These are phyloP conservation scores for Drosophila orosa DNA, from an alignment of 1,140 invertebrate species.

Conservation along the genomic window DNA sequence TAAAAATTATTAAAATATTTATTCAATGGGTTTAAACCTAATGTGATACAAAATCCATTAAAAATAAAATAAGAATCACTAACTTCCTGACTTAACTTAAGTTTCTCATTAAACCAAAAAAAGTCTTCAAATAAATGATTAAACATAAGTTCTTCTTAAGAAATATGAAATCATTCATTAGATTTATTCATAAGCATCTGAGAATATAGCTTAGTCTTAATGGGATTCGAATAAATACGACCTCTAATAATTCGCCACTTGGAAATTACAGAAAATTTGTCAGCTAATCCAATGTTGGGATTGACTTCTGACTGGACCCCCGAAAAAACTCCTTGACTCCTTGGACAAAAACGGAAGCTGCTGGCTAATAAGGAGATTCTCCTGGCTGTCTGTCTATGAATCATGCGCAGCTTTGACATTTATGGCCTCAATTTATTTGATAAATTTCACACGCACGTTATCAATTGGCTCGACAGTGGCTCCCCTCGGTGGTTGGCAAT, in stretches of 20 bases:
- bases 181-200: conserved; percentile 7
- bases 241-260: conserved; percentile 3
- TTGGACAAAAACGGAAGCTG: conserved; percentile 54
- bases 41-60: too few species aligned
- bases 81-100: too few species aligned
- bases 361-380: conserved; percentile 57
- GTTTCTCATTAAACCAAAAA: not conserved
- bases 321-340: conserved; percentile 26
- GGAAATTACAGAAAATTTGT: conserved; percentile 62
- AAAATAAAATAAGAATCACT: not conserved
- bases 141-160: not conserved
- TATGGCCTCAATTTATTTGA: conserved; percentile 82
- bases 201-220: conserved; percentile 32
- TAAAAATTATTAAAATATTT: not conserved
- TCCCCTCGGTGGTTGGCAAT: conserved; percentile 64
- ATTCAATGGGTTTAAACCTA: accelerated
- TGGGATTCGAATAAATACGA: conserved; percentile 57
- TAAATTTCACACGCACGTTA: conserved; percentile 83
- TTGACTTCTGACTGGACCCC: conserved; percentile 39
- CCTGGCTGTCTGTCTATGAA: conserved; percentile 58
- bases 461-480: conserved; percentile 67
- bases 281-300: conserved; percentile 41
- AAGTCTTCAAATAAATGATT: not conserved
- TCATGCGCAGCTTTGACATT: conserved; percentile 78
- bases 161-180: not conserved